phyloP scores from a whole-genome alignment of 53 echinoderm and acorn worm genomes.

The Glandiceps talaboti region DNA sequence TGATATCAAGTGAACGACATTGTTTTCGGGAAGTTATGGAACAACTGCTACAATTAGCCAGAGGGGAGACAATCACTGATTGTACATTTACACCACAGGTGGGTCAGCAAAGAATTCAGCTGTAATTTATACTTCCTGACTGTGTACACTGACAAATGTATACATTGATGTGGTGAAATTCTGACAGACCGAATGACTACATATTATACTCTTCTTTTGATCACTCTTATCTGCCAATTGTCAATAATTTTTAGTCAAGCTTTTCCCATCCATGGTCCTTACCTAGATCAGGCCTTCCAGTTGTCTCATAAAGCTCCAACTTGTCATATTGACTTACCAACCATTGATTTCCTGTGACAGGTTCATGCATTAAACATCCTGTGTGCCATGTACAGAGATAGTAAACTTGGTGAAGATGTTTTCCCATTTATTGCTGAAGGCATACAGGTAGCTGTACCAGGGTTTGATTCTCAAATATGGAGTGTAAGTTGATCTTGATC shows the following conservation, averaged over 20 bases:
- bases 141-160: no score
- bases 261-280: no score
- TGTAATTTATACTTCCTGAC: no score
- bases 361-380: conserved; percentile 89
- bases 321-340: neutral
- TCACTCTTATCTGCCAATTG: no score
- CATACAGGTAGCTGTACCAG: conserved; percentile 58
- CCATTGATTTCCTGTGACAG: conserved; percentile 9
- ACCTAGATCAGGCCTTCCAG: no score
- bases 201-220: no score
- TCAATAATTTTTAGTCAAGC: no score
- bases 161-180: no score
- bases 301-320: no score
- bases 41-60: neutral
- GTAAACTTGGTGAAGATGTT: conserved; percentile 73
- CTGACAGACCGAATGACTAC: no score
- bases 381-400: conserved; percentile 67
- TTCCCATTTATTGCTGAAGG: conserved; percentile 77
- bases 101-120: no score
- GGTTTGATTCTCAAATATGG: conserved; percentile 81
- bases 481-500: conserved; percentile 66
- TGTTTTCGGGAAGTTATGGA: neutral
- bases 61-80: neutral
- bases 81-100: neutral
- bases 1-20: no score